These are phyloP conservation scores for Aporophyla lueneburgensis DNA, from an alignment of 2,888 invertebrate species.

Conservation along the genomic window DNA sequence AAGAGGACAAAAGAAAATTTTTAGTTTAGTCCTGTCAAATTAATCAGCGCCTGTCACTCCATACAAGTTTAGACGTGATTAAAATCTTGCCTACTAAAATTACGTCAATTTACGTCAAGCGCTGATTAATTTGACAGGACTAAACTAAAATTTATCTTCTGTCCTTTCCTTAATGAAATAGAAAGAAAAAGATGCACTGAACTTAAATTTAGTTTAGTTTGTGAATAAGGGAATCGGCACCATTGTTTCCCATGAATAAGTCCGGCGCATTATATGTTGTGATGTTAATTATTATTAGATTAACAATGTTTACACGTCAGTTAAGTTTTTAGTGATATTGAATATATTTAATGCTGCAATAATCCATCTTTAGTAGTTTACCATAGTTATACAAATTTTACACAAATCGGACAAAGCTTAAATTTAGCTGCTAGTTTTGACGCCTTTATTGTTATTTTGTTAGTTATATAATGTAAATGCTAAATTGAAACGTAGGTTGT, in stretches of 20 bases:
- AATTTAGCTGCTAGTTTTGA: conserved; percentile 33
- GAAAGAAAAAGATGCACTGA: too few species aligned
- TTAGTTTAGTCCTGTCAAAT: too few species aligned
- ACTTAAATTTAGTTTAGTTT: too few species aligned
- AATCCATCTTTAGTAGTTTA: background rate
- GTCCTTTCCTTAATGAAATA: too few species aligned
- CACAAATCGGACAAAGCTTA: conserved; percentile 18
- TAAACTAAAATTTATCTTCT: too few species aligned
- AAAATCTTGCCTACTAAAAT: too few species aligned
- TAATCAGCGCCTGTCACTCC: too few species aligned
- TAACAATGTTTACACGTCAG: background rate
- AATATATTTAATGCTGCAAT: conserved; percentile 16
- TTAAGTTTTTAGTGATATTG: background rate
- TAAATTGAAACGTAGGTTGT: conserved; percentile 44
- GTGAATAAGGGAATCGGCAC: too few species aligned
- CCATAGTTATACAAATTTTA: background rate
- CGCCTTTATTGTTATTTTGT: conserved; percentile 11
- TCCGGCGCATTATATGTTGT: conserved; percentile 12
- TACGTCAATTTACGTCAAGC: too few species aligned
- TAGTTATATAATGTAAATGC: conserved; percentile 15
- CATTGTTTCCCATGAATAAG: conserved; percentile 15
- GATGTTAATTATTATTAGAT: background rate
- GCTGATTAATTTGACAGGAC: too few species aligned
- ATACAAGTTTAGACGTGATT: too few species aligned
- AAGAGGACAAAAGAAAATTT: too few species aligned